Conservation (phyloP, 2,797 vertebrate genomes). For the Ceryle rudis region DNA sequence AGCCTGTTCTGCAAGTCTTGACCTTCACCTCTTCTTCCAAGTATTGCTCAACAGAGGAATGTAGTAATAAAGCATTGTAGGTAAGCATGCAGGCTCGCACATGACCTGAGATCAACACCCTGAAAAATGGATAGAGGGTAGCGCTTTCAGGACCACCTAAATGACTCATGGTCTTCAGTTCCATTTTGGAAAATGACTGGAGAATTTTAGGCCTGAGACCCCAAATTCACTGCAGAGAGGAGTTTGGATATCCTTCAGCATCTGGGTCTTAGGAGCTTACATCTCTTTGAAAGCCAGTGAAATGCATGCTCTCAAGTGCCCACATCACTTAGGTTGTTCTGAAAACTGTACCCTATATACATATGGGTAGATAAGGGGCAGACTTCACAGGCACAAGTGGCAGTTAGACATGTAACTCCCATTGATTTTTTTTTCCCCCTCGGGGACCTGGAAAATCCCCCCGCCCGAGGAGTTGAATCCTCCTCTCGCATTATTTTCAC, state of each 20-base stretch:
- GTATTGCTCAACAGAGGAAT: constrained; percentile 70
- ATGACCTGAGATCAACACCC: constrained; percentile 71
- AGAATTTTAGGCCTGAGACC: constrained; percentile 6
- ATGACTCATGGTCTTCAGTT: constrained; percentile 29
- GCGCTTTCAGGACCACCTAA: constrained; percentile 55
- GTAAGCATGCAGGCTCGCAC: constrained; percentile 66
- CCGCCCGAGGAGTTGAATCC: constrained; percentile 60
- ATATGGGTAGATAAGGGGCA: constrained; percentile 60
- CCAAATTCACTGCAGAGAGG: not conserved
- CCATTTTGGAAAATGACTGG: not conserved
- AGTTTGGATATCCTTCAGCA: not conserved
- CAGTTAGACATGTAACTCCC: constrained; percentile 75
- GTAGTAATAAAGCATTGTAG: constrained; percentile 70
- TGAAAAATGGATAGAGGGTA: constrained; percentile 72
- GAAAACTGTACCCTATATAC: constrained; percentile 65
- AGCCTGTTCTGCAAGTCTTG: constrained; percentile 48
- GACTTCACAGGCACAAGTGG: constrained; percentile 74
- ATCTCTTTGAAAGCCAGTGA: not conserved
- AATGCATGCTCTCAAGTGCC: not conserved
- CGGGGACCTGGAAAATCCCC: constrained; percentile 62
- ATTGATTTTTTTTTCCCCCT: constrained; percentile 63
- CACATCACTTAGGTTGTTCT: constrained; percentile 57
- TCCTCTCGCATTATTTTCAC: constrained; percentile 60
- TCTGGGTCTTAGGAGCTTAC: not conserved
- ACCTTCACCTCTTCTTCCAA: constrained; percentile 65